These are phyloP conservation scores for Laupala kohalensis DNA, from an alignment of 1,140 invertebrate species.

Conservation along the genomic window DNA sequence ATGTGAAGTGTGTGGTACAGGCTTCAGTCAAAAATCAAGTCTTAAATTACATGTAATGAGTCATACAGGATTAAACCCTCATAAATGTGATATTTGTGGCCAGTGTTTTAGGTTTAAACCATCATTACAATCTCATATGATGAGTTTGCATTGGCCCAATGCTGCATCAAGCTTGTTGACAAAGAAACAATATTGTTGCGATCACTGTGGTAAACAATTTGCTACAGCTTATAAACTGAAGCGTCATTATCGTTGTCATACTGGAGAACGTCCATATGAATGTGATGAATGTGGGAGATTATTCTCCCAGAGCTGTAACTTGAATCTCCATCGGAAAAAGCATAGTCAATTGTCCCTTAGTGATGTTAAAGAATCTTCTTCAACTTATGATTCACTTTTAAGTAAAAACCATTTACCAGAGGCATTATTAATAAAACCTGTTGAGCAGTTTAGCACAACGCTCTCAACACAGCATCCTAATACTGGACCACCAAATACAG, in stretches of 20 bases:
- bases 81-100: slow-evolving; percentile 41
- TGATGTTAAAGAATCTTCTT: not conserved
- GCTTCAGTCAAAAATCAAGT: slow-evolving; percentile 44
- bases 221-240: slow-evolving; percentile 33
- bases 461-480: not conserved
- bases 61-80: slow-evolving; percentile 37
- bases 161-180: slow-evolving; percentile 16
- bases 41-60: slow-evolving; percentile 38
- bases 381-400: not conserved
- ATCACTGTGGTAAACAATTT: slow-evolving; percentile 33
- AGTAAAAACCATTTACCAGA: not conserved
- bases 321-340: slow-evolving; percentile 13
- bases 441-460: not conserved
- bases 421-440: not conserved
- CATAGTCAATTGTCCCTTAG: not conserved
- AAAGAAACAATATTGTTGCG: slow-evolving; percentile 18
- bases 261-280: slow-evolving; percentile 13
- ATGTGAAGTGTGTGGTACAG: slow-evolving; percentile 38
- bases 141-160: slow-evolving; percentile 26
- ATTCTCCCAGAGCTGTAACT: slow-evolving; percentile 13
- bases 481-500: not conserved
- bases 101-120: slow-evolving; percentile 31
- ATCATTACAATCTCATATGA: slow-evolving; percentile 31
- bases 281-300: slow-evolving; percentile 8
- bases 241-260: slow-evolving; percentile 31